These are phyloP conservation scores for Troilus luridus DNA, from an alignment of 2,888 invertebrate genomes.

Conservation along the genomic window DNA sequence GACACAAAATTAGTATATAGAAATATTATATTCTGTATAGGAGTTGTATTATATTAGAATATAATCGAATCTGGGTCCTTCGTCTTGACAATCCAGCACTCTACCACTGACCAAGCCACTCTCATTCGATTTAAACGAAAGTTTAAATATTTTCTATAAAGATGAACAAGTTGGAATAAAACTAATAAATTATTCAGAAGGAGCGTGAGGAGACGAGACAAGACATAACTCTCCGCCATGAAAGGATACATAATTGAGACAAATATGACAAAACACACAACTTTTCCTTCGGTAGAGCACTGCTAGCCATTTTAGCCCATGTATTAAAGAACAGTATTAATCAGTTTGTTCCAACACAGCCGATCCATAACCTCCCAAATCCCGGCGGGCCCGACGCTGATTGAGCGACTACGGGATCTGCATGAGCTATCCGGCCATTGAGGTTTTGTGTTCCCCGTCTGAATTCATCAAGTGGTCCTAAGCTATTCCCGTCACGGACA, in stretches of 20 bases:
- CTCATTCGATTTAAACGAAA: neutral
- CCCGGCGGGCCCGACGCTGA: neutral
- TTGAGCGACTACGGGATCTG: slow-evolving; percentile 38
- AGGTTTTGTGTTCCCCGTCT: slow-evolving; percentile 52
- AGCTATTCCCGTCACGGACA: slow-evolving; percentile 48
- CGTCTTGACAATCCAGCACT: no score
- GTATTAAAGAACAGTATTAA: slow-evolving; percentile 41
- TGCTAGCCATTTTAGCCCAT: neutral
- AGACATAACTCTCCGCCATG: neutral
- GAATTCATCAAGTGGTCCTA: slow-evolving; percentile 48
- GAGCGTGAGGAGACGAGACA: neutral
- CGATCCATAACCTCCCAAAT: neutral
- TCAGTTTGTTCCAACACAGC: neutral
- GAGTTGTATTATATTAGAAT: no score
- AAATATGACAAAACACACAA: neutral
- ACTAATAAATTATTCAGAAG: neutral
- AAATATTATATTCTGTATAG: no score
- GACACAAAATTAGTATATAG: no score
- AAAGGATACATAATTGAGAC: neutral
- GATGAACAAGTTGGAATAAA: neutral
- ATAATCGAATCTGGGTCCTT: no score
- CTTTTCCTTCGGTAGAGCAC: neutral
- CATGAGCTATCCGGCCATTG: slow-evolving; percentile 2
- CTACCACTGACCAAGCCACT: no score
- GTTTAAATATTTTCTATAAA: neutral